phyloP scores from a whole-genome alignment of 2,888 invertebrate genomes.

The Trimorus sp. region DNA sequence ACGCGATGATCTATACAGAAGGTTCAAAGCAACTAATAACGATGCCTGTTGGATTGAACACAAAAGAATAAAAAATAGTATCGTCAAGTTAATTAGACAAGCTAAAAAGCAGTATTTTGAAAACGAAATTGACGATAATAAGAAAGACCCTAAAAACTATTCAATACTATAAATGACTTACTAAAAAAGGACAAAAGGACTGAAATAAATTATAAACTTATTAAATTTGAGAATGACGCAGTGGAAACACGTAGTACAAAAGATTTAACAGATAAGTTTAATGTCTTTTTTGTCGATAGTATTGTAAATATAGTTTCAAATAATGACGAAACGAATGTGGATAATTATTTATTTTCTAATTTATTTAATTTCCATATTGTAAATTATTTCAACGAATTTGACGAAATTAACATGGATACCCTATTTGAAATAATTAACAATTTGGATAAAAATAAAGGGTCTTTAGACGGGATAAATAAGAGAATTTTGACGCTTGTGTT shows the following conservation, averaged over 20 bases:
- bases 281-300: slow-evolving; percentile 7
- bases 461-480: slow-evolving; percentile 6
- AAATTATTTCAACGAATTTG: not conserved
- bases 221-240: slow-evolving; percentile 22
- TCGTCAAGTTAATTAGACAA: no score
- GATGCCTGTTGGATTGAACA: no score
- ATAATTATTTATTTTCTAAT: not conserved
- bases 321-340: not conserved
- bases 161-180: not conserved
- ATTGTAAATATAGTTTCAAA: slow-evolving; percentile 16
- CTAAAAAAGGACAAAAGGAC: slow-evolving; percentile 11
- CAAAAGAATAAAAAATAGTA: no score
- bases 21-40: no score
- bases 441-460: no score
- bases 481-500: not conserved
- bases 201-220: slow-evolving; percentile 18
- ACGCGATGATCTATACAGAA: no score
- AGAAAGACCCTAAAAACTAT: slow-evolving; percentile 25
- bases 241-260: slow-evolving; percentile 1
- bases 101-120: slow-evolving; percentile 16
- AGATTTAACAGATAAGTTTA: slow-evolving; percentile 19
- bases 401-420: slow-evolving; percentile 1
- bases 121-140: slow-evolving; percentile 6
- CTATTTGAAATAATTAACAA: not conserved
- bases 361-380: slow-evolving; percentile 2